Base-by-base conservation (phyloP, 64 coral and sea anemone species). In the Platygyra sinensis region DNA sequence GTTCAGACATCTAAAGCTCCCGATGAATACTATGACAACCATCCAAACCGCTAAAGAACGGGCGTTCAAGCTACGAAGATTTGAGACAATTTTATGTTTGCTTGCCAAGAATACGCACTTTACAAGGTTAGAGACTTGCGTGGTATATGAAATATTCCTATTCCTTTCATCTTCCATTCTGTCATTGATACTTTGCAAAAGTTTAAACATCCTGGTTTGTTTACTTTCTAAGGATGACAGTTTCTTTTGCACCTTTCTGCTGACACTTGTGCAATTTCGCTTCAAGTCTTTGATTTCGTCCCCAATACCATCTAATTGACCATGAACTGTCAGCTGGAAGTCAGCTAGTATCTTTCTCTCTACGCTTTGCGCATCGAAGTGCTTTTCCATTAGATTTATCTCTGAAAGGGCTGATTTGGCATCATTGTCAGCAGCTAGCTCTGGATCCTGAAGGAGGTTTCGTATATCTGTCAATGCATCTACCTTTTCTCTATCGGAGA, bases 331-430 rank as follows among this genome's bases (percentile, higher is more conserved):
- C 20, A 29, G 52, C 27, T 76, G 89, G 60, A 84, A 84, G 61
- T 91, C 89, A 14, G 89, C 89, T 6, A 74, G 33, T 20, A 91
- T 80, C 18, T 73, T 84, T 6, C 89, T 91, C 32, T 91, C 80
- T 11, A 91, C 72, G 13, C 52, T 91, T 31, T 76, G 52, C 15
- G 29, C 89, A 83, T 91, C 69, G 28, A 85, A 76, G 20, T n/a
- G 36, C 14, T 30, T 76, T 60, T 91, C 80, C 89, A 91, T 91
- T 12, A 20, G 29, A 8, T 42, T 76, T 71, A 87, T 88, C 72
- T 87, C 54, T 61, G 31, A 20, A 62, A 87, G 33, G 6, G 92
- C 92, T 24, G 69, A 20, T 59, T 94, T 75, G 24, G 80, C 93
- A 57, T 90, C 81, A 50, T 22, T 52, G 72, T 89, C 87, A 16